Evolutionary conservation across 2,888 invertebrate species (phyloP).

Genomic region (Aphodius granarius): DNA sequence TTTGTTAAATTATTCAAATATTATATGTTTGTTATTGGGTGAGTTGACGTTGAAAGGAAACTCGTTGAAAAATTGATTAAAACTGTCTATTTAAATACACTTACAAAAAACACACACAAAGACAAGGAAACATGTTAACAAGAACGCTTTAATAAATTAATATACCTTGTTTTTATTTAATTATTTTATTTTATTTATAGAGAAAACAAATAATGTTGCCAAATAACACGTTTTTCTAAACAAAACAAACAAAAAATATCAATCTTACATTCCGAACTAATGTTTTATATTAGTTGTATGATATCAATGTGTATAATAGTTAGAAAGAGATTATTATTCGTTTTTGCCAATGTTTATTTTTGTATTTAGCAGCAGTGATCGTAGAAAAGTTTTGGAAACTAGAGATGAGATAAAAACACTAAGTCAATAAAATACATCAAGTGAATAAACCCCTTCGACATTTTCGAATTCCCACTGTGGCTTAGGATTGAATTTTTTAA

Average conservation of each 20-base stretch:
- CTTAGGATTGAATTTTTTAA: background rate
- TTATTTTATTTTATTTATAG: background rate
- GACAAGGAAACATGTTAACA: conserved; percentile 42
- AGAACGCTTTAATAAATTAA: conserved; percentile 46
- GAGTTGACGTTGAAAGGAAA: background rate
- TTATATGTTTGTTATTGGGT: background rate
- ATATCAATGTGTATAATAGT: conserved; percentile 33
- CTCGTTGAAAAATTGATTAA: background rate
- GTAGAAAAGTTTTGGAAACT: background rate
- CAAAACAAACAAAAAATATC: conserved; percentile 42
- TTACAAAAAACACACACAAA: conserved; percentile 35
- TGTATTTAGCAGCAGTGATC: conserved; percentile 13
- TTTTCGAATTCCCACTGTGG: background rate
- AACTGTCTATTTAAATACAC: no score
- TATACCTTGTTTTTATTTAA: conserved; percentile 35
- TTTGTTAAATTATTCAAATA: background rate
- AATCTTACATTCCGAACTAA: conserved; percentile 54
- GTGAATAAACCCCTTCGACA: background rate
- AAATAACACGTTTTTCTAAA: conserved; percentile 52
- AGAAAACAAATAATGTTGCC: conserved; percentile 50
- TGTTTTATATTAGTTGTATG: conserved; percentile 37
- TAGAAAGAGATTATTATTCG: conserved; percentile 37
- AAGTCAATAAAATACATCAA: background rate
- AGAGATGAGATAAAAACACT: background rate
- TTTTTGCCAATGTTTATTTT: conserved; percentile 30